Evolutionary conservation across 1,140 invertebrate species (phyloP), one percentile per base, ranked within the genome.

Genomic region (Solenopsis invicta): DNA sequence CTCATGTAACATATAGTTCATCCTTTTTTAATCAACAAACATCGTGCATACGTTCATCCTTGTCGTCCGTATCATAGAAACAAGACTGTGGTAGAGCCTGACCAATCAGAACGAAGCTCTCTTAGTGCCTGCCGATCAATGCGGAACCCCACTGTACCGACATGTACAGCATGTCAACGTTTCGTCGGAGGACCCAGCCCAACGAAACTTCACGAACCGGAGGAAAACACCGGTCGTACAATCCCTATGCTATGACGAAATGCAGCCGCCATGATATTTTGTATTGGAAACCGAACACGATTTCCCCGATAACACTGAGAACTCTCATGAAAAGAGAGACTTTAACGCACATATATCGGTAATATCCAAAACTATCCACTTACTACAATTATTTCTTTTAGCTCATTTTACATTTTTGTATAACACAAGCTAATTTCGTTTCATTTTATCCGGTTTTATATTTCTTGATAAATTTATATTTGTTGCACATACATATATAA

Each of bases 101-200:
- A 88, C 95, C 95, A 95, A 95, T 95, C 91, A 88, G 91, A 92
- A 91, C 71, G 45, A 82, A 88, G 92, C 92, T 93, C 82, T 92
- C 90, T 90, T 90, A 75, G 85, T 88, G 88, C 91, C 92, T 88
- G 92, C 92, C 94, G 95, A 95, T 95, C 95, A 94, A 95, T 95
- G 95, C 93, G 93, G 87, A 94, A 89, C 91, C 85, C 94, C 93
- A 92, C 92, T 93, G 90, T 95, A 94, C 94, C 92, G 93, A 94
- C 94, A 80, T 91, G 89, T 91, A 91, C 88, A 85, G 89, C 89
- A 93, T 92, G 90, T 90, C 89, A 91, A 91, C 88, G 48, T 61
- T 85, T 78, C 64, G 66, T 82, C 56, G 45, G 34, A 59, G 62
- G 56, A 93, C 88, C 89, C 87, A 85, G 50, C 85, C 87, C 82